Conservation (phyloP, 2,888 invertebrate species). For the Crepidodera aurea region DNA sequence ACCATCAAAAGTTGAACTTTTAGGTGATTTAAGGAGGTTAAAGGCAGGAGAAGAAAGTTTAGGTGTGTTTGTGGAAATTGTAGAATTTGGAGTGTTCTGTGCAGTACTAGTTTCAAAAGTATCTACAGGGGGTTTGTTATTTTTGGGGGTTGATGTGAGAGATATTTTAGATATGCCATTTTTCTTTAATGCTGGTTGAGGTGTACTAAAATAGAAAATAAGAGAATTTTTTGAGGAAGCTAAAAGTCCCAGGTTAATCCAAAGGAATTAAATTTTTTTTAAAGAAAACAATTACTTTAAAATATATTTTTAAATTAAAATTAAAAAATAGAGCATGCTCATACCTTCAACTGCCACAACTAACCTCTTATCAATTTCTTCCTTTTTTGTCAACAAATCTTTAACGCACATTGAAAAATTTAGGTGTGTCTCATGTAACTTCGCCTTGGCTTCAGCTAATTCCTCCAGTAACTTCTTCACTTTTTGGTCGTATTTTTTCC, state of each 20-base stretch:
- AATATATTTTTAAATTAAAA: no score
- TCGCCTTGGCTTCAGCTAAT: conserved; percentile 52
- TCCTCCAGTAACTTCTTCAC: conserved; percentile 54
- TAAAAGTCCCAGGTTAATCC: background rate
- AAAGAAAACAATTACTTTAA: no score
- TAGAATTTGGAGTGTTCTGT: conserved; percentile 5
- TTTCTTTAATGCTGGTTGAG: background rate
- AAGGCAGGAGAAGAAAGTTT: background rate
- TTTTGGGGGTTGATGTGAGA: conserved; percentile 35
- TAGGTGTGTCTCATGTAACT: conserved; percentile 51
- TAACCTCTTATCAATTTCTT: conserved; percentile 55
- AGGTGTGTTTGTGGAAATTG: background rate
- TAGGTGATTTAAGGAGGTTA: background rate
- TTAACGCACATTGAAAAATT: conserved; percentile 51
- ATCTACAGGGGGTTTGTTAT: conserved; percentile 6
- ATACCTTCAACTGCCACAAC: no score
- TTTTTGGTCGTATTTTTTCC: conserved; percentile 54
- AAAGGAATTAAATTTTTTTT: no score
- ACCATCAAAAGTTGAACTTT: no score
- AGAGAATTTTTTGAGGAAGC: background rate
- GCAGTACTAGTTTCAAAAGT: conserved; percentile 3
- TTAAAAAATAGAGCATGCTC: no score
- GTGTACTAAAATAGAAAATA: background rate
- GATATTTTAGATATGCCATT: conserved; percentile 1
- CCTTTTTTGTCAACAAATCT: conserved; percentile 52